Evolutionary conservation across 2,888 invertebrate genomes (phyloP).

Genomic region (Paralinhomoeus sp.): DNA sequence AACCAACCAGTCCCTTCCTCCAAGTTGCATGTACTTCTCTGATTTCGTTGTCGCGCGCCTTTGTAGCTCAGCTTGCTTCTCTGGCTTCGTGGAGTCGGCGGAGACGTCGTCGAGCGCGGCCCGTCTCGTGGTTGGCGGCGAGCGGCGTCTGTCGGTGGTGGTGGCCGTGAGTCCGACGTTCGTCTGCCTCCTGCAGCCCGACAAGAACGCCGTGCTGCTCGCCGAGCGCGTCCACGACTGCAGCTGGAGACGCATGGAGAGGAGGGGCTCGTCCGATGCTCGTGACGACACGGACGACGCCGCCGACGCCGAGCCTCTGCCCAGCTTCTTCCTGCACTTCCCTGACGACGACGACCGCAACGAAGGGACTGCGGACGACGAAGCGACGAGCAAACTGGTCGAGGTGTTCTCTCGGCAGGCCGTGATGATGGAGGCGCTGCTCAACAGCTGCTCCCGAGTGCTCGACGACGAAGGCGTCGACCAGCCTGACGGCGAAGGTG

Average conservation of each 20-base stretch:
- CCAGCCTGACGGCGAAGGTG: too few species aligned
- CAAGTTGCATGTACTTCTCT: too few species aligned
- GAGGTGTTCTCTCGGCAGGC: slow-evolving; percentile 38
- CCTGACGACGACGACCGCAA: slow-evolving; percentile 26
- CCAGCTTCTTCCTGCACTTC: slow-evolving; percentile 74
- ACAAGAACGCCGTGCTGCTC: slow-evolving; percentile 32
- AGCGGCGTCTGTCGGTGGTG: slow-evolving; percentile 52
- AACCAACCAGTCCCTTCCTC: too few species aligned
- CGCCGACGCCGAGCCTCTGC: slow-evolving; percentile 55
- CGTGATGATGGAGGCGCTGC: slow-evolving; percentile 4
- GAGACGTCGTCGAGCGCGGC: too few species aligned
- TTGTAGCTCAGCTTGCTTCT: too few species aligned
- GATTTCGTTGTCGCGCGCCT: too few species aligned
- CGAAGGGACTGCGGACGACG: slow-evolving; percentile 30
- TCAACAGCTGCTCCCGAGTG: slow-evolving; percentile 2
- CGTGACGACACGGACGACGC: slow-evolving; percentile 30
- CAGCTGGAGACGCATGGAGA: slow-evolving; percentile 7
- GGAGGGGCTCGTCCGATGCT: not conserved
- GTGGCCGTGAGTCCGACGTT: slow-evolving; percentile 66
- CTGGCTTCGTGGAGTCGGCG: too few species aligned
- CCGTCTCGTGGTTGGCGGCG: too few species aligned
- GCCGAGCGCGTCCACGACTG: slow-evolving; percentile 13
- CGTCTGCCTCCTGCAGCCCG: slow-evolving; percentile 59
- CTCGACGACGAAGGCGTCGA: too few species aligned
- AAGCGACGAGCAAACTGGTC: slow-evolving; percentile 42